phyloP scores from a whole-genome alignment of 1,140 invertebrate species.

The Andricus grossulariae region DNA sequence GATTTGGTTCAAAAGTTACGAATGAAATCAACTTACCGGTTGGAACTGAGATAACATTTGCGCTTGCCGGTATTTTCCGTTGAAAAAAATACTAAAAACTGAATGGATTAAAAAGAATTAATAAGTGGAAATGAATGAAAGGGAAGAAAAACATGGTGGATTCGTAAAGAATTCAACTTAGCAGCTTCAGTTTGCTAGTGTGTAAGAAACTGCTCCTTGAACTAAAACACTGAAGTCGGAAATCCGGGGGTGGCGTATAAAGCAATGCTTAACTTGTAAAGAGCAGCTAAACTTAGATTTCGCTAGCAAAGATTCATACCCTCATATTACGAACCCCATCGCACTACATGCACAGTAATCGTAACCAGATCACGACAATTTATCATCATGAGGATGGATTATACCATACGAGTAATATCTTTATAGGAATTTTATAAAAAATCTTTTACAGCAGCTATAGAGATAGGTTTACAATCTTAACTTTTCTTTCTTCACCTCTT shows the following conservation, averaged over 20 bases:
- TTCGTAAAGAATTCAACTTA: slow-evolving; percentile 3
- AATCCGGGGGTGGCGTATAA: slow-evolving; percentile 14
- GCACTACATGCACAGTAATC: slow-evolving; percentile 18
- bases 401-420: not conserved
- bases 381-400: not conserved
- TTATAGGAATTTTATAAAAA: not conserved
- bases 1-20: not conserved
- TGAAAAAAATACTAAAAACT: too few species aligned
- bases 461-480: not conserved
- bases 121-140: too few species aligned
- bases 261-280: slow-evolving; percentile 16
- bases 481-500: not conserved
- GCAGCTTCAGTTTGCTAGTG: not conserved
- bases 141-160: not conserved
- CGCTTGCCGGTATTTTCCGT: too few species aligned
- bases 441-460: not conserved
- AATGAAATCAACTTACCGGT: not conserved
- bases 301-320: not conserved
- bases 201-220: not conserved
- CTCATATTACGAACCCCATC: slow-evolving; percentile 1
- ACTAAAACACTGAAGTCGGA: not conserved
- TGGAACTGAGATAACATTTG: not conserved
- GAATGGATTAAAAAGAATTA: too few species aligned
- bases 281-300: slow-evolving; percentile 22
- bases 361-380: not conserved